These are phyloP conservation scores for Zelleria hepariella DNA, from an alignment of 2,888 invertebrate genomes.

Conservation along the genomic window DNA sequence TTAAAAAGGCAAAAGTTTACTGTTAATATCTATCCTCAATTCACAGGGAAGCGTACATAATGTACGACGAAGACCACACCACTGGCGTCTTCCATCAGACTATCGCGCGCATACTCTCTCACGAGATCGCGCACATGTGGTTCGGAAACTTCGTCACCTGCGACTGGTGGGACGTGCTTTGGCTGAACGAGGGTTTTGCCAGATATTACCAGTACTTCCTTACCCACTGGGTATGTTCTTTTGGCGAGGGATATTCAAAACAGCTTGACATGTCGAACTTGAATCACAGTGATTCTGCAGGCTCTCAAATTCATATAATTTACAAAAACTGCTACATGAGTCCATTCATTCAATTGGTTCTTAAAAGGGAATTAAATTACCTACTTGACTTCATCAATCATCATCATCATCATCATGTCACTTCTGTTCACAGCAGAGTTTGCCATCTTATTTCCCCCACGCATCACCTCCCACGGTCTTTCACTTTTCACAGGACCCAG, in stretches of 20 bases:
- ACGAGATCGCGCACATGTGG: conserved; percentile 83
- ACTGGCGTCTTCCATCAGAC: conserved; percentile 58
- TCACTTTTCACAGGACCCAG: too few relatives aligned
- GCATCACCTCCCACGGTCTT: too few relatives aligned
- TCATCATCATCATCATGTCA: too few relatives aligned
- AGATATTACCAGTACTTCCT: conserved; percentile 80
- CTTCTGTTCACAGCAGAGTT: too few relatives aligned
- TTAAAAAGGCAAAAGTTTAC: too few relatives aligned
- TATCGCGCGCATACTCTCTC: conserved; percentile 73
- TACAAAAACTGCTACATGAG: too few relatives aligned
- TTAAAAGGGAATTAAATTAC: too few relatives aligned
- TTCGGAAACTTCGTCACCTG: conserved; percentile 77
- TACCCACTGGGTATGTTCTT: conserved; percentile 58
- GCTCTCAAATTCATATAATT: too few relatives aligned
- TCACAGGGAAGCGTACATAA: conserved; percentile 59
- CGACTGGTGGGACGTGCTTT: conserved; percentile 75
- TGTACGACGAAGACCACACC: conserved; percentile 52
- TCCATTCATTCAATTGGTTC: too few relatives aligned
- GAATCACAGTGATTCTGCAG: not conserved
- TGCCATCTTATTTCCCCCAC: too few relatives aligned
- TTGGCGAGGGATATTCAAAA: not conserved
- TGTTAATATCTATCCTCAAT: too few relatives aligned
- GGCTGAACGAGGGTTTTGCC: conserved; percentile 80
- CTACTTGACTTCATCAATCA: too few relatives aligned
- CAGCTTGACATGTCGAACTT: not conserved